Conservation (phyloP, 2,888 invertebrate species). For the Tenthredo scrophulariae region DNA sequence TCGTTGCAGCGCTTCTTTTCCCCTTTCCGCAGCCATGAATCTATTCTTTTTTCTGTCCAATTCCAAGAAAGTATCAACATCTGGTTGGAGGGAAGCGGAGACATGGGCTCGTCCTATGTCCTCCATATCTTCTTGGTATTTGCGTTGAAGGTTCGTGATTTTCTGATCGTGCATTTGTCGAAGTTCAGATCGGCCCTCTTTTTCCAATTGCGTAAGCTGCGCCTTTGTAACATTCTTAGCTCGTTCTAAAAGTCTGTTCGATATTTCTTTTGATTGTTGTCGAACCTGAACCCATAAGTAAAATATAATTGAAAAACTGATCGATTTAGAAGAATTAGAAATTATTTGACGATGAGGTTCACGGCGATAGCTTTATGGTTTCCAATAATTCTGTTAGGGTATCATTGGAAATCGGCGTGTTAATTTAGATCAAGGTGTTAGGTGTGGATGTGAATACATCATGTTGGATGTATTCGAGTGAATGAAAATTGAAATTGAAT, state of each 20-base stretch:
- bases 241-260: constrained; percentile 80
- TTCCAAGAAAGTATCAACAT: constrained; percentile 71
- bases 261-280: constrained; percentile 83
- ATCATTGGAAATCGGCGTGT: neutral
- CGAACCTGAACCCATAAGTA: constrained; percentile 79
- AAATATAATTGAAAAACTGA: constrained; percentile 53
- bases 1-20: constrained; percentile 74
- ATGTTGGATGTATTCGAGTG: neutral
- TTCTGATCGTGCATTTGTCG: constrained; percentile 80
- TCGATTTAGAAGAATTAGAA: constrained; percentile 47
- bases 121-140: constrained; percentile 79
- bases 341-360: neutral
- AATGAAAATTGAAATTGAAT: neutral
- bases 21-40: constrained; percentile 75
- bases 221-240: constrained; percentile 80
- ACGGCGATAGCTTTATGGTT: neutral
- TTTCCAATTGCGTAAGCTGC: constrained; percentile 79
- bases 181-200: constrained; percentile 79
- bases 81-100: constrained; percentile 76
- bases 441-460: neutral
- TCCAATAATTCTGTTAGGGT: neutral
- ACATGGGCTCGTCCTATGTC: constrained; percentile 80
- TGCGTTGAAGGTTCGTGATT: constrained; percentile 79
- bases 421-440: neutral
- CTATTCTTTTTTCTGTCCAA: constrained; percentile 68